These are phyloP conservation scores for Stomatorhinus ivindoensis DNA, from an alignment of 2,113 vertebrate species.

Conservation along the genomic window DNA sequence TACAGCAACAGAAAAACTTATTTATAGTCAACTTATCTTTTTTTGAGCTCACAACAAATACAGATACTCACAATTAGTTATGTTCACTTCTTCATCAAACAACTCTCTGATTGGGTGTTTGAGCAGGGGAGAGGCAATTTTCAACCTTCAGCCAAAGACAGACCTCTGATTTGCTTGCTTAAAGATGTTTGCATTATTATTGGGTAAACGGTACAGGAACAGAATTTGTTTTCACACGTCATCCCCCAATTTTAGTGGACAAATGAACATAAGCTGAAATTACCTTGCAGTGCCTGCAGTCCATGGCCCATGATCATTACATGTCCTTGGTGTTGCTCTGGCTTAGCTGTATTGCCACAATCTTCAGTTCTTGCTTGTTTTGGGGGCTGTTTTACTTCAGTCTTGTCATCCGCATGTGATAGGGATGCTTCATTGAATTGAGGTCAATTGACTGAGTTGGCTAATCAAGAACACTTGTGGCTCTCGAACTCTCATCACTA, in stretches of 20 bases:
- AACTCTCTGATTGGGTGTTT: too few species aligned
- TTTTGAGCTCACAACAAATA: too few species aligned
- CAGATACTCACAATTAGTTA: too few species aligned
- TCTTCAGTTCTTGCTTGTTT: neutral
- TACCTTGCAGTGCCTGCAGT: neutral
- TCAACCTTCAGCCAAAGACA: too few species aligned
- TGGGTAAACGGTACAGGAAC: neutral
- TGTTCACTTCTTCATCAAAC: too few species aligned
- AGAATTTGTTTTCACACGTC: neutral
- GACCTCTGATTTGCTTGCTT: too few species aligned
- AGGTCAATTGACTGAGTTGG: neutral
- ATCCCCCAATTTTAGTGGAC: neutral
- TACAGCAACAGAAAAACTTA: too few species aligned
- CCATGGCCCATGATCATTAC: neutral
- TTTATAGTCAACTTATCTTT: too few species aligned
- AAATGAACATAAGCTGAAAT: neutral
- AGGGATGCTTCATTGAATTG: neutral
- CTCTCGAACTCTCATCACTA: neutral
- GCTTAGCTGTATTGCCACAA: neutral
- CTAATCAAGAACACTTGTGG: neutral
- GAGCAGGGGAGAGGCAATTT: too few species aligned
- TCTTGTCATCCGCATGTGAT: neutral
- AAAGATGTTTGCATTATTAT: neutral
- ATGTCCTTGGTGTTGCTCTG: neutral
- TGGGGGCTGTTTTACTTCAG: neutral